Evolutionary conservation across 2,113 vertebrate genomes (phyloP), one percentile per base, ranked within the genome.

Genomic region (Lasiurus borealis): DNA sequence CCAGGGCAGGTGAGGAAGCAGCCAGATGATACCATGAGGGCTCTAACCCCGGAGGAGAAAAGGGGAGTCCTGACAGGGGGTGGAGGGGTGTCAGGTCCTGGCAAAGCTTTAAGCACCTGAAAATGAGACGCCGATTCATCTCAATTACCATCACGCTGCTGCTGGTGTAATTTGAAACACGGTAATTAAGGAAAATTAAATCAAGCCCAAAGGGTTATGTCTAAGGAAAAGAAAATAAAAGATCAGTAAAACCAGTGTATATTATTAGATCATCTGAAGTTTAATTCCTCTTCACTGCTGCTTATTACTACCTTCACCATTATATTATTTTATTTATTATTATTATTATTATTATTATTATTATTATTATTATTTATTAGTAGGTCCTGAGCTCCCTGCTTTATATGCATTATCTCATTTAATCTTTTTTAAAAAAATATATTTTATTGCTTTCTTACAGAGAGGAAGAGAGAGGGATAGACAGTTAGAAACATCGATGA

Each of bases 151-250:
- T 77, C 90, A 81, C 2, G 6, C 57, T 11, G 13, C 75, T 46
- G 71, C 21, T 83, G 64, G 59, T 69, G 4, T 86, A 86, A 90
- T 81, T 81, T 91, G 76, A 95, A 92, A 92, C 72, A 75, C 7
- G 57, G 77, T 86, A 90, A 95, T 97, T 96, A 89, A 81, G 76
- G 34, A 72, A 94, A 96, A 89, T 89, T 89, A 96, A 96, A 73
- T 68, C 90, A 91, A 96, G 59, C 78, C 71, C 50, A 50, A 85
- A 66, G 78, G 46, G 29, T 72, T 90, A 88, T 83, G 34, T 62
- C 50, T 59, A 59, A 52, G 75, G 36, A 68, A 81, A 90, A 93
- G 80, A 80, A 94, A 81, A 85, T 77, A 72, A 85, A 80, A 91
- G 44, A 69, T 66, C 19, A 40, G 92, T 93, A 73, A 96, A 94